A percentile compares a stretch with the other conserved stretches of the same genome.
Conservation (phyloP, 2,888 invertebrate genomes). For the Tenodera sinensis region DNA sequence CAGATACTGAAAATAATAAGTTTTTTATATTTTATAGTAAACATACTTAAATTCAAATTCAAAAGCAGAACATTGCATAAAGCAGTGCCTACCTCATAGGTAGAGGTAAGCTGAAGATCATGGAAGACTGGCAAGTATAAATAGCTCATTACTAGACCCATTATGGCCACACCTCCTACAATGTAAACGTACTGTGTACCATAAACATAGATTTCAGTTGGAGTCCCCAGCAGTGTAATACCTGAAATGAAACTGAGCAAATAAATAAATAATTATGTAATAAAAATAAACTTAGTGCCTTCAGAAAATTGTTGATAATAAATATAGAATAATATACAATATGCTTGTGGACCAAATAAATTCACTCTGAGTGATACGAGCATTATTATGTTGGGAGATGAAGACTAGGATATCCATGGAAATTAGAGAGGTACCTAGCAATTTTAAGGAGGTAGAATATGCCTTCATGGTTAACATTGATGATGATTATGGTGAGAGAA, state of each 20-base stretch:
- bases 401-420: too few relatives aligned
- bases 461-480: too few relatives aligned
- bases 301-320: not conserved
- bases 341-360: not conserved
- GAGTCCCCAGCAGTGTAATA: conserved; percentile 72
- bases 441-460: too few relatives aligned
- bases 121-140: conserved; percentile 73
- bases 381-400: too few relatives aligned
- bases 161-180: conserved; percentile 58
- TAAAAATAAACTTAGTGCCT: not conserved
- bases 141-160: conserved; percentile 62
- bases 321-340: not conserved
- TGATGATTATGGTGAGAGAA: too few relatives aligned
- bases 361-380: too few relatives aligned
- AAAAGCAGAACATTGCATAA: not conserved
- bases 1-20: conserved; percentile 28
- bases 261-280: not conserved
- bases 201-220: conserved; percentile 77
- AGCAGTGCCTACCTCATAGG: conserved; percentile 62
- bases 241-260: conserved; percentile 66
- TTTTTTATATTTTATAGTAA: not conserved
- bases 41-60: not conserved
- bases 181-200: conserved; percentile 74
- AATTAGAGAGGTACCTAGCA: too few relatives aligned
- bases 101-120: conserved; percentile 68